Conservation (phyloP, 1,140 invertebrate genomes). For the Stenopsyche tienmushanensis region DNA sequence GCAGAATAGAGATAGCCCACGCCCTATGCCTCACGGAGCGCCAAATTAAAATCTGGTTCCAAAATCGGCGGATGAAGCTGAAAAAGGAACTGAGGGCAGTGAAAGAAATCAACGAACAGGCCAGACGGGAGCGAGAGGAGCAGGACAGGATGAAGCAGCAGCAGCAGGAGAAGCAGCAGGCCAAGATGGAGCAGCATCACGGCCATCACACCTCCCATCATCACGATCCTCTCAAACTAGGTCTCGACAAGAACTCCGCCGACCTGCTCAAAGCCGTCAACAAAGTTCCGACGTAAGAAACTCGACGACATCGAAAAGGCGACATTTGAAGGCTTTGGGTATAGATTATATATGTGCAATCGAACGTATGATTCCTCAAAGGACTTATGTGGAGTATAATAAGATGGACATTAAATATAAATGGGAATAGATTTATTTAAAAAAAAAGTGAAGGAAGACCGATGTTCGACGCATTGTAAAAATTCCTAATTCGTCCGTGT, state of each 20-base stretch:
- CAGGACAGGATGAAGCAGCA: conserved; percentile 89
- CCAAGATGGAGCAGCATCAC: conserved; percentile 63
- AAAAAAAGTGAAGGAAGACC: background rate
- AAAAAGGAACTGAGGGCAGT: conserved; percentile 93
- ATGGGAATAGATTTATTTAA: background rate
- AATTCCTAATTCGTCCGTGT: conserved; percentile 43
- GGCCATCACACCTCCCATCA: conserved; percentile 58
- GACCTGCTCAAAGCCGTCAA: conserved; percentile 65
- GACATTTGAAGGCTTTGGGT: background rate
- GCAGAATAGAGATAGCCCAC: conserved; percentile 96
- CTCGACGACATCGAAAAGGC: background rate
- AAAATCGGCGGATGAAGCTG: conserved; percentile 96
- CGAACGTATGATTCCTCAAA: conserved; percentile 27
- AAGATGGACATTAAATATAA: conserved; percentile 13
- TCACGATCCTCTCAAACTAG: conserved; percentile 61
- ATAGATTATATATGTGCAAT: conserved; percentile 21
- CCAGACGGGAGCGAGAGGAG: conserved; percentile 84
- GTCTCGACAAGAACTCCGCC: conserved; percentile 63
- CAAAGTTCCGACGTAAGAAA: conserved; percentile 65
- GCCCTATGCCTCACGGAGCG: conserved; percentile 93
- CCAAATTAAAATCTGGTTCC: conserved; percentile 98
- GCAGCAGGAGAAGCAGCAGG: conserved; percentile 80
- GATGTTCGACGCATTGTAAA: conserved; percentile 28
- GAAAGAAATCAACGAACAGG: conserved; percentile 94
- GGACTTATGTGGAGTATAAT: conserved; percentile 13